Evolutionary conservation across 2,797 vertebrate species (phyloP).

Genomic region (Xerus rutilus): DNA sequence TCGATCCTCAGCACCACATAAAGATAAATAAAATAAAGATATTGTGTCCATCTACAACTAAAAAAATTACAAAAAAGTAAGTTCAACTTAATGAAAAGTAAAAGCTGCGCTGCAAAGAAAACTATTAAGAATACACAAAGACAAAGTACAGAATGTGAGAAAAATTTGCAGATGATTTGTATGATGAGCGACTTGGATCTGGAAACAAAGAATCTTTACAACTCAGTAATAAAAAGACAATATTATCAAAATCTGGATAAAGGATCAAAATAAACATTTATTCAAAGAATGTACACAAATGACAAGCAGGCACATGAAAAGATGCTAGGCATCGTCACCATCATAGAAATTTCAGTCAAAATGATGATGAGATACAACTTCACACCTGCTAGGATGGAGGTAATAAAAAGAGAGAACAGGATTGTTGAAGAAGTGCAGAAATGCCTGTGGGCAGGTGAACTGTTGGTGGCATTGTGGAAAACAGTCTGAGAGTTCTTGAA

Average conservation of each 20-base stretch:
- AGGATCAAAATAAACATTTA: not conserved
- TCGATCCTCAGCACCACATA: too few relatives aligned
- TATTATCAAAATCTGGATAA: not conserved
- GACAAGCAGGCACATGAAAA: not conserved
- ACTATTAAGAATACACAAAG: not conserved
- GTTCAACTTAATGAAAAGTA: not conserved
- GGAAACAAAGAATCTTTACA: not conserved
- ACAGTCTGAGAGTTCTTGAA: not conserved
- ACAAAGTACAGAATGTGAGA: not conserved
- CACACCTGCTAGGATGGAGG: not conserved
- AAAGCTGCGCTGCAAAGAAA: not conserved
- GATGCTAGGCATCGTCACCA: not conserved
- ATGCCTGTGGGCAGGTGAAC: not conserved
- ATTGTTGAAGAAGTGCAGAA: not conserved
- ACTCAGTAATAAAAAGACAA: not conserved
- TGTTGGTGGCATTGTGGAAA: not conserved
- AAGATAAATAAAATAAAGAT: too few relatives aligned
- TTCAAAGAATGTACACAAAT: not conserved
- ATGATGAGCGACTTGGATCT: not conserved
- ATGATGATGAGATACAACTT: not conserved
- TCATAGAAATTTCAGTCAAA: not conserved
- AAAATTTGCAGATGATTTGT: not conserved
- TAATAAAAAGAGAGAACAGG: not conserved
- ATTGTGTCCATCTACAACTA: too few relatives aligned
- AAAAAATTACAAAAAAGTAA: not conserved